Percentiles rank a stretch among this genome's conserved stretches.
These are phyloP conservation scores for Ophioninae sp. DNA, from an alignment of 2,888 invertebrate species.

Conservation along the genomic window DNA sequence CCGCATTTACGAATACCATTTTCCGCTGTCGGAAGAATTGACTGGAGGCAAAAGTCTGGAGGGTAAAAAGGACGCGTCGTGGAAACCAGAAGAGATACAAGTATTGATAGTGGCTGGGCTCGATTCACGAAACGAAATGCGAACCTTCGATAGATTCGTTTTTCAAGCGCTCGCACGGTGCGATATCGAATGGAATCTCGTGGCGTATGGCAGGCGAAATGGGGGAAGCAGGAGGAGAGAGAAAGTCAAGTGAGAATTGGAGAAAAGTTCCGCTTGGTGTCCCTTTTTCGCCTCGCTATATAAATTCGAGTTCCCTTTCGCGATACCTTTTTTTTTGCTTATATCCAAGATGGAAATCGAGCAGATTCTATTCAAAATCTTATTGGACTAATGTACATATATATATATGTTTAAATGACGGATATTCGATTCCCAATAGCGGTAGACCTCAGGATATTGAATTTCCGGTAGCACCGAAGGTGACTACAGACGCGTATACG, in stretches of 20 bases:
- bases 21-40: not conserved
- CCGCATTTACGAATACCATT: not conserved
- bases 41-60: not conserved
- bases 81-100: not conserved
- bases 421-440: not conserved
- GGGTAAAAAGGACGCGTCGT: not conserved
- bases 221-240: not conserved
- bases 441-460: conserved; percentile 37
- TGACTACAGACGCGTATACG: not conserved
- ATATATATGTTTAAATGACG: not conserved
- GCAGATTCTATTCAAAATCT: conserved; percentile 16
- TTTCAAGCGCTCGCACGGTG: not conserved
- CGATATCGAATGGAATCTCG: conserved; percentile 40
- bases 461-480: conserved; percentile 52
- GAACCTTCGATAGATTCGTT: conserved; percentile 47
- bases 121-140: conserved; percentile 29
- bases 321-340: conserved; percentile 7
- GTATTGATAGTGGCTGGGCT: conserved; percentile 10
- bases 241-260: not conserved
- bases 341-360: conserved; percentile 9
- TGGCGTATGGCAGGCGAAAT: not conserved
- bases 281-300: conserved; percentile 5
- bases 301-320: conserved; percentile 20
- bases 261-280: conserved; percentile 1
- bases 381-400: conserved; percentile 9